Base-by-base conservation (phyloP, 2,888 invertebrate species). In the Temnothorax rugatulus region DNA sequence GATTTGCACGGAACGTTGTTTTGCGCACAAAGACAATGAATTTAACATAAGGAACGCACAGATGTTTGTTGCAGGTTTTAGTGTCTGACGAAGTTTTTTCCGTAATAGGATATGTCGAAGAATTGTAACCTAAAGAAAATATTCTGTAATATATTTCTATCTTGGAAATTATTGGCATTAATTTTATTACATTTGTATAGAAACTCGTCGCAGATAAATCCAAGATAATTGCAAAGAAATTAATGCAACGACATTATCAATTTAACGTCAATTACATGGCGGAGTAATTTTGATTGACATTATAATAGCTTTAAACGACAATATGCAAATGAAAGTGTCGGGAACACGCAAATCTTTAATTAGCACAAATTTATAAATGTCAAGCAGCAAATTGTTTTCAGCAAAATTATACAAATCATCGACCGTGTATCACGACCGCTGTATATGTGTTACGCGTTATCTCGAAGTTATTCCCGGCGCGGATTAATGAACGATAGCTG, bases 361-460 rank as follows among this genome's bases (percentile, higher is more conserved):
- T 66, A 66, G 41, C 59, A 11, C n/a, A 41, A 59, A 82, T 82
- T 82, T 18, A 76, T 82, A 76, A 73, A 73, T 73, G 71, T 81
- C 73, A 81, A 21, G 11, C 21, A 1, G 59, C 54, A 50, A 81
- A 81, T 71, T 57, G 47, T 25, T 81, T 73, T 73, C 47, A 77
- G 54, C 25, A 54, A 54, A 68, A 68, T 54, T 54, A 54, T 68
- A 68, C 41, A 54, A 77, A 77, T 61, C 59, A 41, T 68, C 41
- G 38, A 29, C 34, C 66, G 2, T 77, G 11, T 47, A 75, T 11
- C 50, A 21, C 47, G 2, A 57, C 7, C 15, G 44, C n/a, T 68
- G 44, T 15, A 8, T 15, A 8, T 52, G 29, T 29, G 44, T 21
- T 38, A 7, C 64, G 52, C 21, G 54, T 38, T 73, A 73, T 44